Evolutionary conservation across 64 coral and sea anemone species (phyloP).

Genomic region (Trachythela sp.): DNA sequence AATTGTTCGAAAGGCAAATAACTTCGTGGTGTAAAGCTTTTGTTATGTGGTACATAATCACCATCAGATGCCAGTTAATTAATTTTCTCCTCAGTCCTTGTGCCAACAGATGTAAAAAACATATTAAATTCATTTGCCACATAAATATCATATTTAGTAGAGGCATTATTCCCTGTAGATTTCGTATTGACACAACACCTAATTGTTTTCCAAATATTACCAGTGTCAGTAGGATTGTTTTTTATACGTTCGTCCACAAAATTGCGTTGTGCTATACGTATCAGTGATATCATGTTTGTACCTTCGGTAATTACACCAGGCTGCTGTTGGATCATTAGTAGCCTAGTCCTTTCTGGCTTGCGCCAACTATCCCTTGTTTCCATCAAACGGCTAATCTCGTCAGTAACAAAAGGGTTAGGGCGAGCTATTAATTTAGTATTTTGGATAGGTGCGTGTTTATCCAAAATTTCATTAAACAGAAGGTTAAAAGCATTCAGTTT

Average conservation of each 20-base stretch:
- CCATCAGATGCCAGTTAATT: neutral
- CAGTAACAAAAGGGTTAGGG: constrained; percentile 43
- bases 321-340: constrained; percentile 48
- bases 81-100: neutral
- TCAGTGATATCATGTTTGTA: constrained; percentile 37
- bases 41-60: neutral
- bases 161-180: neutral
- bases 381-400: constrained; percentile 52
- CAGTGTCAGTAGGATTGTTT: constrained; percentile 38
- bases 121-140: too few species aligned
- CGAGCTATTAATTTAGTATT: constrained; percentile 22
- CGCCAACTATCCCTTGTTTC: constrained; percentile 55
- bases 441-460: constrained; percentile 50
- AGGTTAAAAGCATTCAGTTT: constrained; percentile 30
- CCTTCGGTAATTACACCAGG: constrained; percentile 38
- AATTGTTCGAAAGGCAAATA: neutral
- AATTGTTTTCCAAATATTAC: constrained; percentile 48
- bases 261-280: constrained; percentile 7
- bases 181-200: constrained; percentile 44
- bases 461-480: constrained; percentile 36
- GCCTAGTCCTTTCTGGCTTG: constrained; percentile 46
- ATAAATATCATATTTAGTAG: neutral
- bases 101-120: neutral
- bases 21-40: neutral
- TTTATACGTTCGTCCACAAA: constrained; percentile 27